Evolutionary conservation across 2,797 vertebrate genomes (phyloP), one percentile per base, ranked within the genome.

Genomic region (Mus spretus): DNA sequence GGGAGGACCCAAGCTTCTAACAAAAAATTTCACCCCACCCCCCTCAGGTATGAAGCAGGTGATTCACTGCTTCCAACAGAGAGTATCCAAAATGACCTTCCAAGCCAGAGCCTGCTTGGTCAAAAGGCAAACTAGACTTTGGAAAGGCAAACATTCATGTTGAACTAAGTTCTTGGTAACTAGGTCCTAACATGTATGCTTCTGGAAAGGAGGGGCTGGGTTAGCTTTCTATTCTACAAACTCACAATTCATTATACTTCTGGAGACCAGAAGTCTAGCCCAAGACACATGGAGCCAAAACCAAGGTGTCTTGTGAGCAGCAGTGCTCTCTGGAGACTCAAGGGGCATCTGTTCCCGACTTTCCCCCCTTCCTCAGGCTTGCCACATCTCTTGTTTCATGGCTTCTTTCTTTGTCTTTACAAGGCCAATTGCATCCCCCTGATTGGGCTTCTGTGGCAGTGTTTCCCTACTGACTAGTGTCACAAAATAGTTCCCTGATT

Each of bases 71-170:
- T 74, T 93, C 34, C 80, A 70, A 87, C 2, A 4, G 10, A 83
- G 40, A 47, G 11, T 55, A 34, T 20, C 31, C 47, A 24, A 74
- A 63, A 90, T 72, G 31, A 1, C 44, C 57, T 47, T 10, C 34
- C n/a, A 80, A 37, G 82, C 57, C 31, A 92, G 19, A 91, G n/a
- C 72, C 79, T 89, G 22, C 14, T 72, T 96, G 85, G 67, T 14
- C 12, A 78, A 95, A 57, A 84, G 50, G 24, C 82, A 89, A 89
- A 94, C 34, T 77, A 81, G 67, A 85, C 84, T 72, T 80, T 88
- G 89, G 92, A 89, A 93, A 92, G 81, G 40, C 86, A 96, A 93
- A 79, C 93, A 82, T 94, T 95, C 78, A 15, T 82, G 37, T 9
- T 44, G 61, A 79, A 31, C 19, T 72, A 77, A 40, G 28, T 75